These are phyloP conservation scores for Euglossa dilemma DNA, from an alignment of 1,140 invertebrate genomes.

Conservation along the genomic window DNA sequence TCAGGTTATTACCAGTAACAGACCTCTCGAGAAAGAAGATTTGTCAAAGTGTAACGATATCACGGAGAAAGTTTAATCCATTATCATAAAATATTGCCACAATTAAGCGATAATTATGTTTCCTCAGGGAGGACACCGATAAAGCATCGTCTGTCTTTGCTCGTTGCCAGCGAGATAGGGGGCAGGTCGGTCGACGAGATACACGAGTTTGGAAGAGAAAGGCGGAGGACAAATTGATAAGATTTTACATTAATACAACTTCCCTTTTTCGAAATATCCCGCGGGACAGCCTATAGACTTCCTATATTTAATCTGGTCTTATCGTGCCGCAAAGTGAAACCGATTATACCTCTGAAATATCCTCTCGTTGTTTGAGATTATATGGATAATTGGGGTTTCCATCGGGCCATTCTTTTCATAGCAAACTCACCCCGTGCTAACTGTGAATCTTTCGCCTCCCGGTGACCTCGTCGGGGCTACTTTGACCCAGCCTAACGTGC, in stretches of 20 bases:
- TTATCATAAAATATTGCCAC: constrained; percentile 31
- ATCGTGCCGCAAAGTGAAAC: constrained; percentile 47
- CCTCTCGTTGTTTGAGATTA: constrained; percentile 58
- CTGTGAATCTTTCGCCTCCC: constrained; percentile 37
- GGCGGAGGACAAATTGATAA: constrained; percentile 53
- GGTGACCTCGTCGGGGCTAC: constrained; percentile 9
- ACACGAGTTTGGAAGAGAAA: background rate
- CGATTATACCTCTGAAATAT: constrained; percentile 41
- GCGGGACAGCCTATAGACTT: constrained; percentile 49
- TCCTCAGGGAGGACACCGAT: constrained; percentile 7
- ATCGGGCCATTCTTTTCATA: constrained; percentile 59
- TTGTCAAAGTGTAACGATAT: background rate
- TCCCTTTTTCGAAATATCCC: constrained; percentile 53
- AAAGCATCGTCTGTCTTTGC: constrained; percentile 23
- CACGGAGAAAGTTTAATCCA: background rate
- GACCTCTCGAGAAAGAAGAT: background rate
- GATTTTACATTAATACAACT: constrained; percentile 58
- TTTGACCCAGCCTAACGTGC: constrained; percentile 47
- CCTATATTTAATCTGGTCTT: constrained; percentile 60
- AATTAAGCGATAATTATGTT: constrained; percentile 51
- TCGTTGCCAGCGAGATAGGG: no score
- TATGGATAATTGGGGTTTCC: constrained; percentile 68
- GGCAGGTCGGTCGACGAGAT: no score
- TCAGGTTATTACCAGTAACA: background rate
- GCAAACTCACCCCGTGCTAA: constrained; percentile 17